These are phyloP conservation scores for Halichondria panicea DNA, from an alignment of 37 sponge, comb jelly and placozoan genomes.

Conservation along the genomic window DNA sequence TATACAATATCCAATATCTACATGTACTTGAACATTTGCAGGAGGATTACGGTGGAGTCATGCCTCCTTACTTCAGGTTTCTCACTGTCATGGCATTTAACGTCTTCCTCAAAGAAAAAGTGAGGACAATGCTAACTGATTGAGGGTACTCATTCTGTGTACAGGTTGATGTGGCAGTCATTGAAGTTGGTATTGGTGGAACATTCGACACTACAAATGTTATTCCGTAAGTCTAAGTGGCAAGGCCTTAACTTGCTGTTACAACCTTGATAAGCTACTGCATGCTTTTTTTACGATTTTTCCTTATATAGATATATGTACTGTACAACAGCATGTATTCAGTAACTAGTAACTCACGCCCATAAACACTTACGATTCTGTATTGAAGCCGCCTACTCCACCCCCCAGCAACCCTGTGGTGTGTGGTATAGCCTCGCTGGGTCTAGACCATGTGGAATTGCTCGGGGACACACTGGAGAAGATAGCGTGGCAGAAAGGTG, in stretches of 20 bases:
- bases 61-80: slow-evolving; percentile 88
- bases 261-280: slow-evolving; percentile 6
- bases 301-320: no score
- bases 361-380: no score
- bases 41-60: slow-evolving; percentile 15
- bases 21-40: background rate
- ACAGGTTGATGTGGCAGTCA: slow-evolving; percentile 91
- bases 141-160: background rate
- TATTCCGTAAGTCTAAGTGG: slow-evolving; percentile 48
- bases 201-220: slow-evolving; percentile 90
- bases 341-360: no score
- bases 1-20: background rate
- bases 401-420: slow-evolving; percentile 74
- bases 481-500: slow-evolving; percentile 97
- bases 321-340: no score
- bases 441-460: slow-evolving; percentile 83
- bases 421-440: slow-evolving; percentile 87
- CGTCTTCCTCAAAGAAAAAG: slow-evolving; percentile 86
- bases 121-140: no score
- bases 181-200: slow-evolving; percentile 99
- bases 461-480: slow-evolving; percentile 83
- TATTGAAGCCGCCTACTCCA: no score
- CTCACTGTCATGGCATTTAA: slow-evolving; percentile 83
- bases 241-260: background rate
- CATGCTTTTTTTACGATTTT: no score